Evolutionary conservation across 2,797 vertebrate species (phyloP), one percentile per base, ranked within the genome.

Genomic region (Onychomys torridus): DNA sequence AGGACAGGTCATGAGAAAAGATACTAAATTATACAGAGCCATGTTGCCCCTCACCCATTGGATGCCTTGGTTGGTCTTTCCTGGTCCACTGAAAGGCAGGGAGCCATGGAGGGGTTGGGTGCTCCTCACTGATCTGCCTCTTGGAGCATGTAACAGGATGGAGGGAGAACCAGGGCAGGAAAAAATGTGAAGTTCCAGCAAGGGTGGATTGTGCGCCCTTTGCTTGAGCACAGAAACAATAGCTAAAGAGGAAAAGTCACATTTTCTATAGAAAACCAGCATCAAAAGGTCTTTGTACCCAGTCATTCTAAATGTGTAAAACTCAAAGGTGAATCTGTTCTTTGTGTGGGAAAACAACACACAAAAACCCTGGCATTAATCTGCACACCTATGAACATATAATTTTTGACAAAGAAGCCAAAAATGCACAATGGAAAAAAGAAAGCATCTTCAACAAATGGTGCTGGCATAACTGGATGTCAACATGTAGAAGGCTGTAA

Each of bases 291-390:
- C 69, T 85, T 89, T 61, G 37, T 37, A 57, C 12, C 43, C 34
- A 90, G 63, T 40, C 40, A 90, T 95, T 93, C 76, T 69, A 79
- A 91, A 40, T 40, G 55, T 77, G 25, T 89, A 88, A 63, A 40
- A 63, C 81, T 90, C 71, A 94, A 85, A 93, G 90, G 25, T 83
- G 57, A 95, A 16, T 88, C 85, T 63, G 2, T 78, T 93, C 37
- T 87, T 90, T 55, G 3, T 84, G 1, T 59, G 37, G 37, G 16
- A n/a, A 55, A 76, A 84, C 12, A 37, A 52, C 7, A 91, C 12
- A 37, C 0, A n/a, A 17, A 75, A 88, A 73, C n/a, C n/a, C n/a
- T n/a, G n/a, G n/a, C n/a, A n/a, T n/a, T n/a, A n/a, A n/a, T n/a
- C n/a, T n/a, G n/a, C n/a, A n/a, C n/a, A n/a, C n/a, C n/a, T n/a